A percentile compares a stretch with the other conserved stretches of the same genome.
phyloP scores from a whole-genome alignment of 2,113 vertebrate genomes.

The Rhadina sibilatrix region DNA sequence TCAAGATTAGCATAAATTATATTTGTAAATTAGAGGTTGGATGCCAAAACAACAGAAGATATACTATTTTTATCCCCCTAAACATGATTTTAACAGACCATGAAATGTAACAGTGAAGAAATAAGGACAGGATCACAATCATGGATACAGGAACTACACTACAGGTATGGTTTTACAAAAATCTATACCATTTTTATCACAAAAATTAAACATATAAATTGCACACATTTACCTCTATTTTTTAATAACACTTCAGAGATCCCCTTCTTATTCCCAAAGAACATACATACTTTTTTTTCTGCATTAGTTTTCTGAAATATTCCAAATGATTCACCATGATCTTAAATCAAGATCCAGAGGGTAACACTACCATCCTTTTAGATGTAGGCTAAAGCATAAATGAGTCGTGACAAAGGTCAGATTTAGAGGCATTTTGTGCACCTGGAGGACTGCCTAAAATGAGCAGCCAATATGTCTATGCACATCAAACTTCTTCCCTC shows the following conservation, averaged over 20 bases:
- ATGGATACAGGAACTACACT: neutral
- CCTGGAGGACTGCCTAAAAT: neutral
- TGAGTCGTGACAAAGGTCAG: neutral
- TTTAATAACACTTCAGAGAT: neutral
- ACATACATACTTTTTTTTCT: neutral
- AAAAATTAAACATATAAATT: neutral
- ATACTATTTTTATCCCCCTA: conserved; percentile 67
- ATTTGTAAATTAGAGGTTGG: conserved; percentile 68
- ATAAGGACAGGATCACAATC: neutral
- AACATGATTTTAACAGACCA: conserved; percentile 54
- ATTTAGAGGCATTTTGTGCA: neutral
- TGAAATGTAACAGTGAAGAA: conserved; percentile 28
- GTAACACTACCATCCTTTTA: neutral
- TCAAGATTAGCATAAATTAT: conserved; percentile 77
- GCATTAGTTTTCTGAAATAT: neutral
- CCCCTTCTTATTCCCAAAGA: neutral
- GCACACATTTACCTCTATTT: neutral
- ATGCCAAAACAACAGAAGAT: conserved; percentile 68
- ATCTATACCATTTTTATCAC: neutral
- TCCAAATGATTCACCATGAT: neutral
- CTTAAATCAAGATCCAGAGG: neutral
- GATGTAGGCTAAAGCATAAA: neutral
- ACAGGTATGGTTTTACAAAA: neutral
- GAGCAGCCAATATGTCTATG: neutral
- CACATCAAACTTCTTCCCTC: neutral